Evolutionary conservation across 2,113 vertebrate species (phyloP).

Genomic region (Eulemur rufifrons): DNA sequence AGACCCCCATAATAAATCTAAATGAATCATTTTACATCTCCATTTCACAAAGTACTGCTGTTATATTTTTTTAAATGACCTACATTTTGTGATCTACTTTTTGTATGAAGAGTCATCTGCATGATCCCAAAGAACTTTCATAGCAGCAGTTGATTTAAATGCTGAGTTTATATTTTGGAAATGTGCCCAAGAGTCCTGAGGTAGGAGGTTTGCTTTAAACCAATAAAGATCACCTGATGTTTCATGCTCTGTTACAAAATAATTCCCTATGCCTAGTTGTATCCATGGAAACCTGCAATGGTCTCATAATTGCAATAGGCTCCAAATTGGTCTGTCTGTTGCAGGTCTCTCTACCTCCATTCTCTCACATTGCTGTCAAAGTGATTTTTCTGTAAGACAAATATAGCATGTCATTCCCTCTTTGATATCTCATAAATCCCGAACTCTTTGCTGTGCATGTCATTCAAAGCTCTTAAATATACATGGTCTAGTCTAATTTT

Average conservation of each 20-base stretch:
- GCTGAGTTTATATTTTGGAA: constrained; percentile 49
- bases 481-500: not conserved
- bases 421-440: not conserved
- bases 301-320: not conserved
- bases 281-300: constrained; percentile 37
- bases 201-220: constrained; percentile 32
- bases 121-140: not conserved
- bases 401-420: not conserved
- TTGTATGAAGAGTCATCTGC: not conserved
- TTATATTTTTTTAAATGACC: constrained; percentile 29
- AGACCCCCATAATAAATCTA: not conserved
- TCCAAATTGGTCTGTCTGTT: constrained; percentile 11
- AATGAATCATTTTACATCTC: constrained; percentile 37
- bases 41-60: not conserved
- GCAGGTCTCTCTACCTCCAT: constrained; percentile 25
- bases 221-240: not conserved
- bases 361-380: constrained; percentile 39
- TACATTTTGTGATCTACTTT: constrained; percentile 63
- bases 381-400: constrained; percentile 46
- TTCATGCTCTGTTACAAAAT: constrained; percentile 39
- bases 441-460: not conserved
- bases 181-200: constrained; percentile 23
- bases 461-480: not conserved
- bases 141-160: constrained; percentile 10
- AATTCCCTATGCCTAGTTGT: not conserved